These are phyloP conservation scores for Xestia ashworthii DNA, from an alignment of 2,888 invertebrate genomes.

Conservation along the genomic window DNA sequence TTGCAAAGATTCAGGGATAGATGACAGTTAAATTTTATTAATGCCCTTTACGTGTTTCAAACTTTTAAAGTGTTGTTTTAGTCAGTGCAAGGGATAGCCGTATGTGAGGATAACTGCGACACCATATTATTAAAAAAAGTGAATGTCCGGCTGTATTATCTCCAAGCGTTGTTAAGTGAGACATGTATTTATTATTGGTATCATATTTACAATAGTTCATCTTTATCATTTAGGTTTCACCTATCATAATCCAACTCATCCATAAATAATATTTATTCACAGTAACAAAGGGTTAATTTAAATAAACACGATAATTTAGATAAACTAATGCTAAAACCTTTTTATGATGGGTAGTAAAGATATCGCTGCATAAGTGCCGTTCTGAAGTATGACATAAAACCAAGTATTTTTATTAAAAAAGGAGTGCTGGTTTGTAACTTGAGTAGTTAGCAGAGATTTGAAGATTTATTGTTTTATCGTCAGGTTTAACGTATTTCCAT, in stretches of 20 bases:
- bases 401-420: conserved; percentile 9
- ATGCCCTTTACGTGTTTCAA: not conserved
- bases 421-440: conserved; percentile 12
- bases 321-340: not conserved
- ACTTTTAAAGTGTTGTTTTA: not conserved
- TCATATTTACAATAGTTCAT: not conserved
- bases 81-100: not conserved
- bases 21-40: not conserved
- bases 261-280: not conserved
- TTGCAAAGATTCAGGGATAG: not conserved
- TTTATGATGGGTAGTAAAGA: conserved; percentile 17
- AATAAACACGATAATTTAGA: not conserved
- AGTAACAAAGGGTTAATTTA: conserved; percentile 10
- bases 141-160: not conserved
- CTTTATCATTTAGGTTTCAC: not conserved
- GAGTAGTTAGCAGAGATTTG: conserved; percentile 20
- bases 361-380: not conserved
- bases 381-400: conserved; percentile 4
- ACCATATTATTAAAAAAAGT: not conserved
- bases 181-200: not conserved
- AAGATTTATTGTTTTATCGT: conserved; percentile 25
- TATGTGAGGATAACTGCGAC: not conserved
- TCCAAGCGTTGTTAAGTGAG: not conserved
- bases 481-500: conserved; percentile 16
- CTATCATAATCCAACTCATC: conserved; percentile 12